Evolutionary conservation across 2,888 invertebrate genomes (phyloP), one percentile per base, ranked within the genome.

Genomic region (Blastobasis adustella): DNA sequence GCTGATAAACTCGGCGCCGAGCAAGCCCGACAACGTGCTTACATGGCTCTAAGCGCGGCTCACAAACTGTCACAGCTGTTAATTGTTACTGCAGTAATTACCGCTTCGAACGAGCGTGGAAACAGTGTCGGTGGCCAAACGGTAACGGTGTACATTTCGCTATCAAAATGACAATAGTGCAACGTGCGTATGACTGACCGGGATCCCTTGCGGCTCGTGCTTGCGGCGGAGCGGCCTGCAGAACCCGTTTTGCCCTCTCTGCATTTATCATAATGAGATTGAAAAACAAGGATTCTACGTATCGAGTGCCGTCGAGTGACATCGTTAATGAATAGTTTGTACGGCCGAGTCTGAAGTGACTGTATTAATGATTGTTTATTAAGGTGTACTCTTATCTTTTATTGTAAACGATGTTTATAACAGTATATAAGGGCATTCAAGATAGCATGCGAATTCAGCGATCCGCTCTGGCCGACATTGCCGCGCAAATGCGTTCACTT

Each of bases 1-100:
- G 65, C 91, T 97, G 73, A 95, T 97, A 76, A 95, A 95, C 89
- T 94, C 96, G 64, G 93, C 95, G 71, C 93, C 93, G 72, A 94
- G 93, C 82, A 96, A 96, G 90, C 92, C 95, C 75, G 95, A 95
- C 80, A 95, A 94, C 82, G 93, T 93, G 73, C 91, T 96, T 71
- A 96, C 95, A 76, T 96, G 96, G 96, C 92, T 96, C 89, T 96
- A 92, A 76, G 63, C 56, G 48, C 45, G 10, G 60, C 65, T 60
- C 56, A 68, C 65, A 67, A 69, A 74, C 69, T 67, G 66, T 73
- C 63, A 67, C 60, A 65, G 70, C 60, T 71, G 67, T 70, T 67
- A 69, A 63, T 65, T 61, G 62, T 59, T 59, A 61, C 56, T 61
- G 62, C 65, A 66, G 65, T 75, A 72, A 71, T 71, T 71, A 72